Evolutionary conservation across 2,113 vertebrate species (phyloP), one percentile per base, ranked within the genome.

Genomic region (Fregata magnificens): DNA sequence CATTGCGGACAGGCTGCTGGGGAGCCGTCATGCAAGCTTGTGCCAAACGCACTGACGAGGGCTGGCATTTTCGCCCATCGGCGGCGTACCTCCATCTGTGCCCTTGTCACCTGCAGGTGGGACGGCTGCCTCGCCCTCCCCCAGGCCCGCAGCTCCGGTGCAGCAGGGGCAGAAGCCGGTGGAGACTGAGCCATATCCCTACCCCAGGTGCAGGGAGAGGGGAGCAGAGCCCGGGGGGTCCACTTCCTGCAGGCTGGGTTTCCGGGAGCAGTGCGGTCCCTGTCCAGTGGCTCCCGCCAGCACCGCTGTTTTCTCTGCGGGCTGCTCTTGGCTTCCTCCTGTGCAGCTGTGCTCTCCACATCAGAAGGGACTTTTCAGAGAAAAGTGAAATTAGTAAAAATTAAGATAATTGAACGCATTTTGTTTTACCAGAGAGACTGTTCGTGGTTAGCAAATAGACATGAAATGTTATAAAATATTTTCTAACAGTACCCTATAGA

Each of bases 401-500:
- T 91, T 91, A 95, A 89, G 47, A 92, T 81, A 95, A 88, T 80
- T 94, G 85, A 88, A 86, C 7, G 5, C 67, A 70, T 88, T 94
- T 80, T 63, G 66, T 79, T 96, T 92, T 82, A 96, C 86, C 86
- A 89, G 86, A 85, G 91, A 95, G 91, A 95, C 88, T 69, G 44
- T 61, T 91, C 91, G 95, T 73, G 96, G 95, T 95, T 95, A 97
- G 81, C 79, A 95, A 95, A 97, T 69, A 95, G 81, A 95, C 66
- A 79, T 82, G 76, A 95, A 92, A 95, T 71, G 13, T 76, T 95
- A 92, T 79, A 96, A 97, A 91, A 79, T 95, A 84, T 87, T 95
- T 96, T 95, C 62, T 96, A 96, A 95, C 88, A 89, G 97, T 87
- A 96, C 91, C 70, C 96, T 96, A 92, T 89, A 96, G 95, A 87